Evolutionary conservation across 2,113 vertebrate genomes (phyloP).

Genomic region (Tupaia chinensis): DNA sequence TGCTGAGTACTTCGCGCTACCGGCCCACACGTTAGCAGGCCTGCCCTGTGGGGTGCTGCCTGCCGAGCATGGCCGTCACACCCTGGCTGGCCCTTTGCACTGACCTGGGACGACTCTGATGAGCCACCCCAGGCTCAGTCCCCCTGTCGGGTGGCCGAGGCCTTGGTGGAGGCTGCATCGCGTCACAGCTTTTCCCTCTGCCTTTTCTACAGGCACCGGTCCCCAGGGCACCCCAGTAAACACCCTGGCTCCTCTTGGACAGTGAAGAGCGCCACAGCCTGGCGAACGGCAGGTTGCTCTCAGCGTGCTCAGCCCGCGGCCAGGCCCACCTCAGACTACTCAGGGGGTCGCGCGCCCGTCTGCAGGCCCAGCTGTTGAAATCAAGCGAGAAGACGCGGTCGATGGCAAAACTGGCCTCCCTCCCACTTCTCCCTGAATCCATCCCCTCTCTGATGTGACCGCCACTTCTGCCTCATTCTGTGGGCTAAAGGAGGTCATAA

Average conservation of each 20-base stretch:
- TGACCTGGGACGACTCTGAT: not conserved
- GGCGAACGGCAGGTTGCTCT: not conserved
- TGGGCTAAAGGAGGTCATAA: not conserved
- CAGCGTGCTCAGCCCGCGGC: not conserved
- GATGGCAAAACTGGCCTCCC: too few species aligned
- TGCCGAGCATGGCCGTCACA: not conserved
- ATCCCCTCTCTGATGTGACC: not conserved
- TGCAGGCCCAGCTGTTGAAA: not conserved
- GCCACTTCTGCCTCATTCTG: not conserved
- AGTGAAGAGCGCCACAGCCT: not conserved
- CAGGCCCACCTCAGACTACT: too few species aligned
- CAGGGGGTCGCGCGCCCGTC: fast-evolving
- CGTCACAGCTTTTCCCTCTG: not conserved
- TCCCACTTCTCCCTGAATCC: not conserved
- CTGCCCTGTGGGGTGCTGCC: not conserved
- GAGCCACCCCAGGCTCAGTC: not conserved
- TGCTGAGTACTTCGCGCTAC: not conserved
- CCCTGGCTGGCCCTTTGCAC: not conserved
- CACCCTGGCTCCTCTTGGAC: not conserved
- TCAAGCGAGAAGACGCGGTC: not conserved
- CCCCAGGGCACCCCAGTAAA: not conserved
- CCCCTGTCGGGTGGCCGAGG: not conserved
- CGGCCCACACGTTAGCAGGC: not conserved
- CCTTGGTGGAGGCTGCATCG: fast-evolving
- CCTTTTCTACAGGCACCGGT: not conserved